Base-by-base conservation (phyloP, 2,888 invertebrate species). In the Drosophila setosimentum region DNA sequence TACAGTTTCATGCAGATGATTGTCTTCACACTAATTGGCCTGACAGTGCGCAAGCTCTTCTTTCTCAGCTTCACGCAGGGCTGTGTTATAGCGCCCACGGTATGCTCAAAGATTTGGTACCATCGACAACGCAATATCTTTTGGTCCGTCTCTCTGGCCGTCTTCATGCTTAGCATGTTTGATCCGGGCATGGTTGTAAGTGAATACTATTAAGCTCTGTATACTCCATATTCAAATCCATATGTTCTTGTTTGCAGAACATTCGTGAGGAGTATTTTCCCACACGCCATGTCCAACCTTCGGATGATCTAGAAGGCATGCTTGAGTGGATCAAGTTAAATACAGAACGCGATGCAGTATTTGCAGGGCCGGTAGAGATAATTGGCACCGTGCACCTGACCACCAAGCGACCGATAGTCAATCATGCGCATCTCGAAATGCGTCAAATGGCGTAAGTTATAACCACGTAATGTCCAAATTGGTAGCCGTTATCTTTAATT, bases 401-500 rank as follows among this genome's bases (percentile, higher is more conserved):
- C 16, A 96, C 98, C 0, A 93, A 95, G 10, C 94, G 97, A 33
- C 96, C 97, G 0, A 95, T 98, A 54, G 96, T 97, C 0, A 96
- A 97, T 76, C 98, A 98, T 93, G 98, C 98, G 0, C 97, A 97
- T 91, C 97, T 98, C 90, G 98, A 98, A 92, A 96, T 97, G 92
- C 94, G 94, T 35, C 96, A 95, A 60, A 95, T 97, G 77, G 95
- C 97, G 97, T 97, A 91, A 81, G 80, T 72, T 13, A n/a, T 16
- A 24, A 32, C 13, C 37, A 24, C 30, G 40, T 27, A 45, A 33
- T 48, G 16, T 30, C 10, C 1, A 27, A 10, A 16, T 1, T 11
- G 24, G 3, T 11, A 8, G 27, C n/a, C n/a, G 45, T 63, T 63
- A 59, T 59, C 54, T 32, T 8, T 54, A 11, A 30, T 18, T 54